Percentiles rank a stretch among this genome's conserved stretches.
Conservation (phyloP, 2,888 invertebrate species). For the Stenoptilia bipunctidactyla region DNA sequence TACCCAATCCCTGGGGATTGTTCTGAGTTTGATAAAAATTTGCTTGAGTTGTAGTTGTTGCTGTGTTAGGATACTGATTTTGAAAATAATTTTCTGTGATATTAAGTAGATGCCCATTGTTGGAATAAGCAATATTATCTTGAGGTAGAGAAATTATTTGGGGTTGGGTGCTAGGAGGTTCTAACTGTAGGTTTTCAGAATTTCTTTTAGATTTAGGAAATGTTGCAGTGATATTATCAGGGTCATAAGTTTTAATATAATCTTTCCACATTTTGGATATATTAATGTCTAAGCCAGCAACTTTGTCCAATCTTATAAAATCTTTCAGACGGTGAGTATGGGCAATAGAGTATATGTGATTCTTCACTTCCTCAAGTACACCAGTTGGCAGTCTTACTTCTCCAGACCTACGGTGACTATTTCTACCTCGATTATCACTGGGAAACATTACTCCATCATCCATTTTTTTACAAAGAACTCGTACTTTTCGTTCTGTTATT, state of each 20-base stretch:
- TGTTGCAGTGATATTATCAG: conserved; percentile 60
- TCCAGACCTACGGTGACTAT: conserved; percentile 62
- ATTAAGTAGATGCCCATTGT: conserved; percentile 58
- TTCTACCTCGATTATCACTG: conserved; percentile 68
- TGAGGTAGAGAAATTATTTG: conserved; percentile 26
- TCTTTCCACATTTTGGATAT: conserved; percentile 73
- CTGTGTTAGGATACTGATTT: conserved; percentile 50
- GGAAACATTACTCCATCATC: conserved; percentile 72
- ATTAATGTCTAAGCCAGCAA: conserved; percentile 68
- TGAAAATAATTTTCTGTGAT: conserved; percentile 66
- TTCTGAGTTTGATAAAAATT: conserved; percentile 60
- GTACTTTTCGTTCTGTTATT: conserved; percentile 68
- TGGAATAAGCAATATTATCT: conserved; percentile 54
- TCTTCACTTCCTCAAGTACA: conserved; percentile 64
- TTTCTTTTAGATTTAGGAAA: conserved; percentile 60
- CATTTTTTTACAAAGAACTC: conserved; percentile 71
- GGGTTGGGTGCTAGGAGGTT: conserved; percentile 26
- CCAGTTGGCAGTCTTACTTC: conserved; percentile 62
- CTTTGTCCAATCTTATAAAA: conserved; percentile 65
- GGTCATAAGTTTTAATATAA: conserved; percentile 67
- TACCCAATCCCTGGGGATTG: conserved; percentile 54
- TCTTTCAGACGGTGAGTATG: conserved; percentile 65
- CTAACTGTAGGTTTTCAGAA: conserved; percentile 31
- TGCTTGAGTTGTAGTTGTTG: conserved; percentile 35
- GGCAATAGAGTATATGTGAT: conserved; percentile 65